phyloP scores from a whole-genome alignment of 2,888 invertebrate genomes.

The Eucera pruinosa region DNA sequence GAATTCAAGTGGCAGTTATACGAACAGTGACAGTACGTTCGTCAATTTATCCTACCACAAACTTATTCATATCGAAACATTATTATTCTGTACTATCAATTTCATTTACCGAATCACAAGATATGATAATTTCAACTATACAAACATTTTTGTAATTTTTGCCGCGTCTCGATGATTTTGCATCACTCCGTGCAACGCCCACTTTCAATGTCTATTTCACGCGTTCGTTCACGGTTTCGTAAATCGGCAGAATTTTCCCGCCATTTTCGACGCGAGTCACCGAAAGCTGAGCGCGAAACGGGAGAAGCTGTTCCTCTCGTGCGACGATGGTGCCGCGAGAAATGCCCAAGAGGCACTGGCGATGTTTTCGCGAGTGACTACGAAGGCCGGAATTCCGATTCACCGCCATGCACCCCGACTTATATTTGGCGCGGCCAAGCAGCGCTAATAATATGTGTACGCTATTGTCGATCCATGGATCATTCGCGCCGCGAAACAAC shows the following conservation, averaged over 20 bases:
- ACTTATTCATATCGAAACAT: no score
- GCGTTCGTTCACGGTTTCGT: not conserved
- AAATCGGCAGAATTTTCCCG: constrained; percentile 29
- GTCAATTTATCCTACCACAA: no score
- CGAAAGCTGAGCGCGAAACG: not conserved
- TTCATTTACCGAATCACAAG: no score
- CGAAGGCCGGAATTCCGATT: constrained; percentile 45
- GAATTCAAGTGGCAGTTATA: no score
- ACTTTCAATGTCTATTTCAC: no score
- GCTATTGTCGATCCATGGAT: constrained; percentile 46
- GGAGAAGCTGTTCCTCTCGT: not conserved
- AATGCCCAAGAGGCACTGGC: constrained; percentile 44
- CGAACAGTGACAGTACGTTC: no score
- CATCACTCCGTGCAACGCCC: not conserved
- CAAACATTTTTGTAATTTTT: no score
- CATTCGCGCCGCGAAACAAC: constrained; percentile 10
- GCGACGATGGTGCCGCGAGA: constrained; percentile 27
- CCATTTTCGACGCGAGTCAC: constrained; percentile 8
- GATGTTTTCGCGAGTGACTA: constrained; percentile 47
- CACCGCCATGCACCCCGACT: constrained; percentile 34
- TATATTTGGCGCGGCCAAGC: constrained; percentile 52
- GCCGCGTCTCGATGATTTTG: no score
- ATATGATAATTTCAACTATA: no score
- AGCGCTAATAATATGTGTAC: constrained; percentile 47
- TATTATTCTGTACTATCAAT: no score